Percentiles rank a stretch among this genome's conserved stretches.
phyloP scores from a whole-genome alignment of 2,113 vertebrate genomes.

The Motacilla alba region DNA sequence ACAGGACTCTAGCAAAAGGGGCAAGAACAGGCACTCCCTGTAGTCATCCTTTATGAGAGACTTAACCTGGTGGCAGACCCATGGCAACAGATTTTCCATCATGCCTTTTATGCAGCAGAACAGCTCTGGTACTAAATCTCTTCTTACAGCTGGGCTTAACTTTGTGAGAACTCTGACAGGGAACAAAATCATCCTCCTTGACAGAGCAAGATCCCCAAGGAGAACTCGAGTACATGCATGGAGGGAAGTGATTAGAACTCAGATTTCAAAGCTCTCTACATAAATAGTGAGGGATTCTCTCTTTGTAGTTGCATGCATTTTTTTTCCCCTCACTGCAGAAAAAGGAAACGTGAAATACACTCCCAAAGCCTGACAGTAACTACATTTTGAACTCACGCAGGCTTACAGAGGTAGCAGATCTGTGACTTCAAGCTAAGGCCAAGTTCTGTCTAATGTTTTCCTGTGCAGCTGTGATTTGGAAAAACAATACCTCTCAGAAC shows the following conservation, averaged over 20 bases:
- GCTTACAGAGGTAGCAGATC: neutral
- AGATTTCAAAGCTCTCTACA: neutral
- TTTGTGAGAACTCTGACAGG: neutral
- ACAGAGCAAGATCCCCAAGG: neutral
- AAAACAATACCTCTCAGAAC: neutral
- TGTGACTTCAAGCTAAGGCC: neutral
- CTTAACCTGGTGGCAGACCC: neutral
- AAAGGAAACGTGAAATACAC: neutral
- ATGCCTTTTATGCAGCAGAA: neutral
- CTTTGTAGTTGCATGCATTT: neutral
- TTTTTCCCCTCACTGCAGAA: neutral
- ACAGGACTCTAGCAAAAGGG: neutral
- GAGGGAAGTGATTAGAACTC: neutral
- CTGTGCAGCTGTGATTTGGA: neutral
- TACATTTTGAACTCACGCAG: neutral
- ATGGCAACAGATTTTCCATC: neutral
- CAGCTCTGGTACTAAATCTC: neutral
- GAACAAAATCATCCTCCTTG: neutral
- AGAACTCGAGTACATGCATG: accelerated
- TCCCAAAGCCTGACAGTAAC: neutral
- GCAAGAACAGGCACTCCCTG: neutral
- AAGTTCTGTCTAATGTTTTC: neutral
- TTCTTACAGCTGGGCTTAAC: neutral
- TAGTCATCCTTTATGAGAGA: neutral
- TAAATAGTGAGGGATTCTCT: neutral